Base-by-base conservation (phyloP, 2,888 invertebrate species). In the Lasioglossum villosulum region DNA sequence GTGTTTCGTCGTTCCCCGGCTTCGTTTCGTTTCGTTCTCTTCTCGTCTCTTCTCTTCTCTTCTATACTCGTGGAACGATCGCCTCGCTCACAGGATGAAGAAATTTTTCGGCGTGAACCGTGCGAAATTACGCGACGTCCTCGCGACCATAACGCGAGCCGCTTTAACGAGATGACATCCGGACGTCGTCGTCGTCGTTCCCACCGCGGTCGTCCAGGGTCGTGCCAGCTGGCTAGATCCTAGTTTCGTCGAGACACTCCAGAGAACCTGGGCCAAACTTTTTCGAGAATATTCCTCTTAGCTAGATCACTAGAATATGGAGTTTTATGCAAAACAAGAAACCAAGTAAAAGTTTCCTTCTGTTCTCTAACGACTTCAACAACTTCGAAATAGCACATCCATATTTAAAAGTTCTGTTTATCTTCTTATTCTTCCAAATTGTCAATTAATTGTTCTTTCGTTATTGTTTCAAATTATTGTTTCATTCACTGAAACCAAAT, bases 101-200 rank as follows among this genome's bases (percentile, higher is more conserved):
- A 91, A 93, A 93, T 93, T 92, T 91, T 91, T 91, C 85, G 86
- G 48, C 76, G 75, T 66, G 77, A 79, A 89, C 84, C 86, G 84
- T 88, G 86, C 81, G 83, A 86, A 90, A 91, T 91, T 72, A 70
- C 86, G 66, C 83, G 84, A 82, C 83, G 39, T 45, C 56, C 70
- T 39, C 81, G 82, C 73, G 77, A 52, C 19, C 30, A 23, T 71
- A 71, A 76, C 70, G 56, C 75, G 75, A 16, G 70, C 12, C 30
- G 42, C 45, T 37, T 78, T 78, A 73, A 78, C 76, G 80, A 79
- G 84, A 77, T 75, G 72, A 80, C 77, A 71, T 78, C 79, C 83
- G 80, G 80, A 63, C 80, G 82, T 85, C 5, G n/a, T 45, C 16
- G 45, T 16, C 45, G 45, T n/a, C 56, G 56, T n/a, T 56, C 12